Conservation (phyloP, 2,797 vertebrate species). For the Poecilia gillii region DNA sequence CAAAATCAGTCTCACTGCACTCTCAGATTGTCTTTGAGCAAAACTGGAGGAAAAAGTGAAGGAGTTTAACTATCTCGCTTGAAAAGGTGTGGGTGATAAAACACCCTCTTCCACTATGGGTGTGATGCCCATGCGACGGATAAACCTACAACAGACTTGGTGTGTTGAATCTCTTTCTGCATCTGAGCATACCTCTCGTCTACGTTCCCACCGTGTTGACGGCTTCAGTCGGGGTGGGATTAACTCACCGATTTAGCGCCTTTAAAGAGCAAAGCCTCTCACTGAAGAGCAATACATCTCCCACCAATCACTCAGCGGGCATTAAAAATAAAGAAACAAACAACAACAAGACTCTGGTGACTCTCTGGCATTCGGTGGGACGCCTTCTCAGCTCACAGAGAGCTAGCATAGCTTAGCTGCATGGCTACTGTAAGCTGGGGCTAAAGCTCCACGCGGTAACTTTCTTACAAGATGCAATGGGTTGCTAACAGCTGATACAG, state of each 20-base stretch:
- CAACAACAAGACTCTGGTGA: conserved; percentile 22
- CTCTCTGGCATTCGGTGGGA: conserved; percentile 46
- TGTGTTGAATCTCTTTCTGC: conserved; percentile 27
- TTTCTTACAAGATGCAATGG: conserved; percentile 47
- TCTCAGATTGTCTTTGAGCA: no score
- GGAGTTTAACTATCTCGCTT: no score
- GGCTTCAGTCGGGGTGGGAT: conserved; percentile 67
- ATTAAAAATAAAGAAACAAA: conserved; percentile 20
- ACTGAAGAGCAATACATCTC: conserved; percentile 67
- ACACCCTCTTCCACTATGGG: no score
- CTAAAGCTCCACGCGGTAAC: conserved; percentile 50
- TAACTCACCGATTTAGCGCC: conserved; percentile 64
- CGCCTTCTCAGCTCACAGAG: conserved; percentile 57
- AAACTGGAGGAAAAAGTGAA: no score
- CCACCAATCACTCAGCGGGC: conserved; percentile 67
- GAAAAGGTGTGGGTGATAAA: no score
- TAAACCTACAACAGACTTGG: conserved; percentile 22
- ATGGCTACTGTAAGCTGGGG: conserved; percentile 61
- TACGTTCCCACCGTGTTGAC: conserved; percentile 58
- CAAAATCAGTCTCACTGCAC: no score
- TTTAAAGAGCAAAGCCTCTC: conserved; percentile 66
- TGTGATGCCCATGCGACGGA: background rate
- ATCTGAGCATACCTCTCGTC: conserved; percentile 19
- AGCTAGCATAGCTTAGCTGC: conserved; percentile 55
- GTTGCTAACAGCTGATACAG: conserved; percentile 37